Conservation (phyloP, 2,888 invertebrate species). For the Pedicia rivosa region DNA sequence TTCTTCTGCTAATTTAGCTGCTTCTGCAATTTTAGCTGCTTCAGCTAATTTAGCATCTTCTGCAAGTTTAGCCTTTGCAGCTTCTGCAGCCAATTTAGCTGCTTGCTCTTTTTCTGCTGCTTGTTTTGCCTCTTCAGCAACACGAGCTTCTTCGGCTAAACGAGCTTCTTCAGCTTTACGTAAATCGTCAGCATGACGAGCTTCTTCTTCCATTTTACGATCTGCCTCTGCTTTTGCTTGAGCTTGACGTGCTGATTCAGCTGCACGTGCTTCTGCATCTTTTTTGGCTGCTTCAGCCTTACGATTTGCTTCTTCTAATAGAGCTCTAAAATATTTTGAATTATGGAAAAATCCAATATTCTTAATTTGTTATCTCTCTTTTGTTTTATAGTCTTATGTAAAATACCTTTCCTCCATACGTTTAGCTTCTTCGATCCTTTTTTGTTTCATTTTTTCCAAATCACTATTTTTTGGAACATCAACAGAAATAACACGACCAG, state of each 20-base stretch:
- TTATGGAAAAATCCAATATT: conserved; percentile 17
- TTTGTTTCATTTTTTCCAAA: conserved; percentile 35
- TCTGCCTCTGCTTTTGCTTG: conserved; percentile 33
- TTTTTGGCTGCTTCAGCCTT: conserved; percentile 36
- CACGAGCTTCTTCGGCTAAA: conserved; percentile 17
- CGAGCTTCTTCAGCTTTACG: conserved; percentile 16
- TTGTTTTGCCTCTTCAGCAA: conserved; percentile 27
- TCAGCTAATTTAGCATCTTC: conserved; percentile 27
- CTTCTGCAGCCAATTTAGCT: conserved; percentile 32
- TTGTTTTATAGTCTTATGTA: neutral
- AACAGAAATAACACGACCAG: conserved; percentile 26
- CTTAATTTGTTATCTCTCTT: neutral
- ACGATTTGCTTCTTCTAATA: conserved; percentile 38
- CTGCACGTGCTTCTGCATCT: conserved; percentile 34
- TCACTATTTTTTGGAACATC: no score
- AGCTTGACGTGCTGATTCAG: conserved; percentile 34
- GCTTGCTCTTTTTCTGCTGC: no score
- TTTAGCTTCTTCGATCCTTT: conserved; percentile 35
- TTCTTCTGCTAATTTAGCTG: conserved; percentile 29
- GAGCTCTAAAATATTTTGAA: conserved; percentile 26
- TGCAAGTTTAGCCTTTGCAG: conserved; percentile 24
- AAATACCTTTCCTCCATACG: conserved; percentile 30
- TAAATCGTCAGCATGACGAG: conserved; percentile 19
- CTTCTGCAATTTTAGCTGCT: conserved; percentile 30
- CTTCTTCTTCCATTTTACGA: conserved; percentile 24